A percentile compares a stretch with the other conserved stretches of the same genome.
Conservation (phyloP, 1,140 invertebrate species). For the Ctenoplectra terminalis region DNA sequence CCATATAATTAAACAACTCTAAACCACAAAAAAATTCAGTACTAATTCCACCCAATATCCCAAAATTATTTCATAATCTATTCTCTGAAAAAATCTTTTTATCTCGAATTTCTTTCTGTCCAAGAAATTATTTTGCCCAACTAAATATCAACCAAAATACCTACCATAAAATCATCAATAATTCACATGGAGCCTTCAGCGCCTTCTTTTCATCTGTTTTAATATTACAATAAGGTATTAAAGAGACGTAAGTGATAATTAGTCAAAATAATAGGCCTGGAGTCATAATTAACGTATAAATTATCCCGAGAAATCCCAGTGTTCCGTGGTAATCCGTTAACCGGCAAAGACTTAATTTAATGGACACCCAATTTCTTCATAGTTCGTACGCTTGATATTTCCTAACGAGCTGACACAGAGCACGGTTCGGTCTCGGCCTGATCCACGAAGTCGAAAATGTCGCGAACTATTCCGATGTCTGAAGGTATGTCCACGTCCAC, state of each 20-base stretch:
- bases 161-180: no score
- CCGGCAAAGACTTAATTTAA: slow-evolving; percentile 39
- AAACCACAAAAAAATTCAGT: no score
- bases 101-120: no score
- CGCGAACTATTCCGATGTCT: neutral
- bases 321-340: slow-evolving; percentile 38
- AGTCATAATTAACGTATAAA: slow-evolving; percentile 33
- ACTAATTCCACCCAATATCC: no score
- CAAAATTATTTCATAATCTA: no score
- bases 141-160: no score
- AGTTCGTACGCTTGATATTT: slow-evolving; percentile 40
- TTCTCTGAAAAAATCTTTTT: no score
- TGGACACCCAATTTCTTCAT: slow-evolving; percentile 28
- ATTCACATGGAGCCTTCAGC: no score
- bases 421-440: neutral
- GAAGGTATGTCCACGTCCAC: neutral
- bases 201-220: no score
- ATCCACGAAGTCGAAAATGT: neutral
- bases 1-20: no score
- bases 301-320: slow-evolving; percentile 6
- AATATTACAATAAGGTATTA: neutral
- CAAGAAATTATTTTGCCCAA: no score
- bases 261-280: slow-evolving; percentile 21
- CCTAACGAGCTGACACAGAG: slow-evolving; percentile 48
- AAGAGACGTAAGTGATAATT: slow-evolving; percentile 22